Evolutionary conservation across 2,113 vertebrate genomes (phyloP), one percentile per base, ranked within the genome.

Genomic region (Eudyptes chrysolophus): DNA sequence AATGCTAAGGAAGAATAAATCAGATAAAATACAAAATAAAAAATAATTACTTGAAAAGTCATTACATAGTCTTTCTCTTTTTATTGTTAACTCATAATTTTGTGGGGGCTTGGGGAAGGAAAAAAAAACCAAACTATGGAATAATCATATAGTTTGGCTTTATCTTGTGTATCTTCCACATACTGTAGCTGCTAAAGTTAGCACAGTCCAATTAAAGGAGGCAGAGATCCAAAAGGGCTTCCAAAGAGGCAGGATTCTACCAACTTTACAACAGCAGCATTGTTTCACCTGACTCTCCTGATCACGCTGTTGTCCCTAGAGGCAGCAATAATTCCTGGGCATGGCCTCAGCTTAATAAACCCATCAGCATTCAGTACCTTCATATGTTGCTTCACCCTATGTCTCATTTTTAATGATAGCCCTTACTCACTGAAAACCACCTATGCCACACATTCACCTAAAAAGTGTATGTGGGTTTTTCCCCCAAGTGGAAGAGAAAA

Each of bases 381-480:
- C 57, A 6, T 55, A 46, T 32, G 18, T 17, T 94, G 81, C 69
- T 78, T 94, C 92, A 96, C 14, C 11, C 40, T 79, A 7, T 54
- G 30, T 27, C 40, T 89, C 89, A 79, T 76, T 82, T 87, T 82
- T 89, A 96, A 84, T 76, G 26, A 76, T 11, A 82, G 69, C n/a
- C 21, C 24, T 96, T 79, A 72, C 48, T 90, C 72, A 87, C 60
- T 82, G 36, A 85, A 95, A 96, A 92, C 11, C 16, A 92, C n/a
- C 55, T 68, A 60, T 60, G 57, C 52, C 46, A 84, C 64, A 71
- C 14, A 69, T 76, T 78, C 9, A 2, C 65, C 72, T 71, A 60
- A 92, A 78, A 81, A 34, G 4, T 13, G 7, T 48, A 17, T 11
- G 11, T 30, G 6, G 1, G n/a, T 79, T 69, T 88, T 74, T 13